Conservation (phyloP, 2,888 invertebrate genomes). For the Erannis defoliaria region DNA sequence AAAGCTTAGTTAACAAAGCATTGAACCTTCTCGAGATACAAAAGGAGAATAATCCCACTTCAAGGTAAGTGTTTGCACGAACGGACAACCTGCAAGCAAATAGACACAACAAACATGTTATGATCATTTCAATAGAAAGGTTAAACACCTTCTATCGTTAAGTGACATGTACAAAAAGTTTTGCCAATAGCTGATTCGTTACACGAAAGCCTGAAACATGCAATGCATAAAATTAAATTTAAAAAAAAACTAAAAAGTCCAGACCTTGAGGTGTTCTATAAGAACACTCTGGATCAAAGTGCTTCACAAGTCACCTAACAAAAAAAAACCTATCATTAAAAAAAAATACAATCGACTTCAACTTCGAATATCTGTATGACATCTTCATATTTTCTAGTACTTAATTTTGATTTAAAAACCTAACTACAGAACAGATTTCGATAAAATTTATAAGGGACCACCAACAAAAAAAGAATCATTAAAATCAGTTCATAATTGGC, state of each 20-base stretch:
- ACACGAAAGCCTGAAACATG: too few species aligned
- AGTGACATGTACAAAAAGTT: constrained; percentile 17
- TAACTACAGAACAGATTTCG: too few species aligned
- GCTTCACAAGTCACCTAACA: too few species aligned
- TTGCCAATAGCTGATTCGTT: constrained; percentile 14
- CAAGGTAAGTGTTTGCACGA: constrained; percentile 23
- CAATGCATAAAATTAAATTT: background rate
- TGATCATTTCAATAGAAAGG: constrained; percentile 23
- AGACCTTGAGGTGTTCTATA: background rate
- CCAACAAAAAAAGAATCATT: too few species aligned
- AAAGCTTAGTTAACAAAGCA: background rate
- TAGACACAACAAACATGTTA: constrained; percentile 10
- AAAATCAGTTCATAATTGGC: too few species aligned
- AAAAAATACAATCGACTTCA: too few species aligned
- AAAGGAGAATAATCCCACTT: constrained; percentile 20
- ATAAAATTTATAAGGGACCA: too few species aligned
- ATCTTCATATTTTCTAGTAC: too few species aligned
- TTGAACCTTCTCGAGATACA: constrained; percentile 16
- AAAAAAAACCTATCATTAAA: too few species aligned
- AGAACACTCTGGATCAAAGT: too few species aligned
- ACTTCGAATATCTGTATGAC: too few species aligned
- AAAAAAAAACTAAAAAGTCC: background rate
- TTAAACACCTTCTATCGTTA: constrained; percentile 25
- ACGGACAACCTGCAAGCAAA: constrained; percentile 12
- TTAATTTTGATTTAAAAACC: too few species aligned